These are phyloP conservation scores for Physocephala rufipes DNA, from an alignment of 2,888 invertebrate genomes.

Conservation along the genomic window DNA sequence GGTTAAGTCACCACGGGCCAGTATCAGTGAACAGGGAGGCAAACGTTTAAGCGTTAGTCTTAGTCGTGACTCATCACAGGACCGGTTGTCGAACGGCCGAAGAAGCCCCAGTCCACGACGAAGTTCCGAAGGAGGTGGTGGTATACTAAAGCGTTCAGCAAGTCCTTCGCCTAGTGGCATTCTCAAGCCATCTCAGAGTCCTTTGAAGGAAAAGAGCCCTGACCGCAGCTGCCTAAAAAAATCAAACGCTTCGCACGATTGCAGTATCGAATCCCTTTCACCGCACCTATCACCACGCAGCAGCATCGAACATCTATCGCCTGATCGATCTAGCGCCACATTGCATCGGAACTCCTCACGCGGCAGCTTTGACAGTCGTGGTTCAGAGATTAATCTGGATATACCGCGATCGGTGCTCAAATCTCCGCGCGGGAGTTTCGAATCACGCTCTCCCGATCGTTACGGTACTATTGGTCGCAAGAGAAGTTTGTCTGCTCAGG, in stretches of 20 bases:
- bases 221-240: conserved; percentile 64
- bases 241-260: conserved; percentile 60
- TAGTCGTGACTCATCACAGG: conserved; percentile 63
- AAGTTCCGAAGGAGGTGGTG: conserved; percentile 62
- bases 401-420: conserved; percentile 52
- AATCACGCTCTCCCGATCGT: conserved; percentile 56
- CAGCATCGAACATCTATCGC: conserved; percentile 64
- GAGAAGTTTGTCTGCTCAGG: conserved; percentile 64
- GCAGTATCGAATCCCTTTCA: conserved; percentile 61
- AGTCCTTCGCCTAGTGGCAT: conserved; percentile 57
- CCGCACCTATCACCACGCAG: conserved; percentile 63
- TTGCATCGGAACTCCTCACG: conserved; percentile 63
- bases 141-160: conserved; percentile 61
- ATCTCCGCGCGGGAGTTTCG: conserved; percentile 58
- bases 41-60: conserved; percentile 61
- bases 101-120: conserved; percentile 64
- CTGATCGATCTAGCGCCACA: conserved; percentile 57
- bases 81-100: conserved; percentile 57
- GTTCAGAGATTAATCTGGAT: conserved; percentile 62
- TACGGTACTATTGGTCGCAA: conserved; percentile 51
- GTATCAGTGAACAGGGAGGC: conserved; percentile 67
- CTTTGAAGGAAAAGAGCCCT: conserved; percentile 63
- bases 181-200: conserved; percentile 61
- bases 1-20: conserved; percentile 68
- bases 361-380: conserved; percentile 63